A percentile compares a stretch with the other conserved stretches of the same genome.
These are phyloP conservation scores for Ptychodera flava DNA, from an alignment of 35 echinoderm and acorn worm genomes.

Conservation along the genomic window DNA sequence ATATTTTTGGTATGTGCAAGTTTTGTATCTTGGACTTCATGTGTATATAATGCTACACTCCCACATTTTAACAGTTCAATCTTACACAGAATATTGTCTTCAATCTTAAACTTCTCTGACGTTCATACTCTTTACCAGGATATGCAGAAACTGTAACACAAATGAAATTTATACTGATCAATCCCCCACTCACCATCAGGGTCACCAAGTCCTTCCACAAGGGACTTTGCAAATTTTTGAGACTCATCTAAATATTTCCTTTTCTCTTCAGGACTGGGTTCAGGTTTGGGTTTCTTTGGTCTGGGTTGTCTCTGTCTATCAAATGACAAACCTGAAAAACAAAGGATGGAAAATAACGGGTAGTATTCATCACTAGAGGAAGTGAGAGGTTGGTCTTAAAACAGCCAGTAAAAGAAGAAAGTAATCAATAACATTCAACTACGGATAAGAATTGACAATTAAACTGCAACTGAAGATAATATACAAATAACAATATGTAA, in stretches of 20 bases:
- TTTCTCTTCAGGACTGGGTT: conserved; percentile 46
- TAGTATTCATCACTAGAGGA: neutral
- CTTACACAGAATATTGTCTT: too few relatives aligned
- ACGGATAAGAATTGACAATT: too few relatives aligned
- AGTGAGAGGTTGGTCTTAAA: neutral
- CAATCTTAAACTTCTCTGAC: too few relatives aligned
- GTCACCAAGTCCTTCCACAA: conserved; percentile 64
- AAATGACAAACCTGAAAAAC: conserved; percentile 26
- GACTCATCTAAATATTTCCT: conserved; percentile 74
- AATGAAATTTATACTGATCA: too few relatives aligned
- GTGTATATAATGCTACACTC: too few relatives aligned
- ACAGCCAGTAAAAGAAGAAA: neutral
- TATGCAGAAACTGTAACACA: too few relatives aligned
- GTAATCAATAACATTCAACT: neutral
- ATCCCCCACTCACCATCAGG: conserved; percentile 81
- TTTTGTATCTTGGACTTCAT: too few relatives aligned
- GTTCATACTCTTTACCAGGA: too few relatives aligned
- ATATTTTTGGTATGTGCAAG: too few relatives aligned
- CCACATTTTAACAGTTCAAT: too few relatives aligned
- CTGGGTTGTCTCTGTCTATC: conserved; percentile 19
- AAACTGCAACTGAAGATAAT: too few relatives aligned
- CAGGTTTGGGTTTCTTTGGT: neutral
- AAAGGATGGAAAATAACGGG: neutral
- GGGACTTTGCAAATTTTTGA: conserved; percentile 59
- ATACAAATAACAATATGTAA: too few relatives aligned